Conservation (phyloP, 2,113 vertebrate genomes). For the Diadophis punctatus region DNA sequence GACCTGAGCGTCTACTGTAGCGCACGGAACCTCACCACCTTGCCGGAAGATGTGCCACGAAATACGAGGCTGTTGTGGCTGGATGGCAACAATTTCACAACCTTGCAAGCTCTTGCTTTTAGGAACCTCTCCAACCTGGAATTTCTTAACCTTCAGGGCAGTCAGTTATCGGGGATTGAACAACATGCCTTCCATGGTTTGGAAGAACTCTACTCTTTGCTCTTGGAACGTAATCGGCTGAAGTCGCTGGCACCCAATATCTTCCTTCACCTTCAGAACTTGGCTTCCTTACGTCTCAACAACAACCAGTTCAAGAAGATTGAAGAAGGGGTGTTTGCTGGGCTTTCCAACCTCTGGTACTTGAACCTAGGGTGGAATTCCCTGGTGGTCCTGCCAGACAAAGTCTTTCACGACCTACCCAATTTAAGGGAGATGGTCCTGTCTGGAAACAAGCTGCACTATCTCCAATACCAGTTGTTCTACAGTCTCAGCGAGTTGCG, state of each 20-base stretch:
- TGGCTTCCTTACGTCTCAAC: slow-evolving; percentile 85
- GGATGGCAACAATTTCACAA: slow-evolving; percentile 83
- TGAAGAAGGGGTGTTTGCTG: slow-evolving; percentile 83
- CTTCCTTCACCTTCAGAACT: slow-evolving; percentile 82
- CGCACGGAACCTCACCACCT: slow-evolving; percentile 74
- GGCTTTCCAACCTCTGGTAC: slow-evolving; percentile 88
- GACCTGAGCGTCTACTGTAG: slow-evolving; percentile 93
- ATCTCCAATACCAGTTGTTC: slow-evolving; percentile 89
- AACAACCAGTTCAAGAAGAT: slow-evolving; percentile 85
- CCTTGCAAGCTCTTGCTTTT: slow-evolving; percentile 73
- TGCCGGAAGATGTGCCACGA: slow-evolving; percentile 75
- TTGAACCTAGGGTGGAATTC: slow-evolving; percentile 94
- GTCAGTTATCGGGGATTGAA: slow-evolving; percentile 76
- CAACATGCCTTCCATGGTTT: slow-evolving; percentile 82
- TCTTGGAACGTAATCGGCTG: slow-evolving; percentile 85
- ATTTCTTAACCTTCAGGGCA: slow-evolving; percentile 89
- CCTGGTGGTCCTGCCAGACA: slow-evolving; percentile 84
- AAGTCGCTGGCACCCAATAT: slow-evolving; percentile 70
- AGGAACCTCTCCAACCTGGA: slow-evolving; percentile 79
- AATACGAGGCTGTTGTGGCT: slow-evolving; percentile 82
- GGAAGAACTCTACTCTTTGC: slow-evolving; percentile 77
- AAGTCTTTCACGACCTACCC: slow-evolving; percentile 79
- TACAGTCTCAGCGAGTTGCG: slow-evolving; percentile 84
- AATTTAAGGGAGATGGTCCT: slow-evolving; percentile 85
- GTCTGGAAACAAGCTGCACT: slow-evolving; percentile 88